Evolutionary conservation across 2,113 vertebrate genomes (phyloP), one percentile per base, ranked within the genome.

Genomic region (Parotia lawesii): DNA sequence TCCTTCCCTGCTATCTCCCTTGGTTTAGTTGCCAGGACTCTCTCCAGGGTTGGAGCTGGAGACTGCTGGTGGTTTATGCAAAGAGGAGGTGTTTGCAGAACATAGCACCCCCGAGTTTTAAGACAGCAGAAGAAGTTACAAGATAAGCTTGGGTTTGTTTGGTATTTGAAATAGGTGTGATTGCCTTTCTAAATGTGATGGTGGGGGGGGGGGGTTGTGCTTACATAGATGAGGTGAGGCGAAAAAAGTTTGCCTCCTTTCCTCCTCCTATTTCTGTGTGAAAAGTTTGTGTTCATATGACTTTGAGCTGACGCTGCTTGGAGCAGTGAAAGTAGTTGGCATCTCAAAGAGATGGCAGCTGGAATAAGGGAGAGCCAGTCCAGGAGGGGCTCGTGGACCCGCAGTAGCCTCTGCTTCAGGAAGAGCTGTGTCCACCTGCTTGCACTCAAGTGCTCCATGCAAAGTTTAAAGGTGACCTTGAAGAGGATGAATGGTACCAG

Each of bases 121-220:
- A 77, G 79, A 64, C 3, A 64, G 60, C 60, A 87, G 62, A 50
- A 91, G 69, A 31, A 29, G 33, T 83, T 92, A 47, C 8, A 58
- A 78, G 71, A 80, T 71, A 92, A 95, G 67, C 35, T 19, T 35
- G 31, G 38, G 29, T 87, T 91, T 73, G 61, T 72, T 93, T 95
- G 74, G 37, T 66, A 2, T 76, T 79, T 66, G 57, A 66, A 87
- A 62, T 73, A n/a, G 47, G 45, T 65, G 29, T 27, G 35, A 66
- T 73, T 33, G 5, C 35, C 31, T 66, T 91, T 78, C 87, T 84
- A 42, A 75, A 73, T 40, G 27, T 15, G 80, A 8, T 47, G 14
- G 15, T 8, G 38, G 5, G 0, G 15, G 9, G 62, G 2, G 15
- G 0, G 15, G 50, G 51, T 20, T 35, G 31, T 71, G 37, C 14